Evolutionary conservation across 2,888 invertebrate species (phyloP), one percentile per base, ranked within the genome.

Genomic region (Plebejus melissa): DNA sequence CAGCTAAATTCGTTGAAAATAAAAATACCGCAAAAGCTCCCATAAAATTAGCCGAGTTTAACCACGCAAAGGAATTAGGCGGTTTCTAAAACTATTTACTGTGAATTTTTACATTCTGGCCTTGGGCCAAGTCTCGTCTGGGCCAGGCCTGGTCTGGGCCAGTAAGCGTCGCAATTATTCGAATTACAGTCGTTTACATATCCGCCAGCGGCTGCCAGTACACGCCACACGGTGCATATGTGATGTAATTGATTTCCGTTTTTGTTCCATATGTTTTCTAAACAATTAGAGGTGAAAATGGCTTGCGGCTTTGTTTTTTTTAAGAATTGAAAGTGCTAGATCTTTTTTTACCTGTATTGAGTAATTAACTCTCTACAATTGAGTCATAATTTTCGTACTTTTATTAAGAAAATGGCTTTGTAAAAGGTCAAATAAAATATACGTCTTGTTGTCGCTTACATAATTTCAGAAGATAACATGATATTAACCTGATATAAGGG

Each of bases 121-220:
- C 28, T 13, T 22, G 71, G 32, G 70, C 75, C 75, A 75, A 75
- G 46, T 28, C 58, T 22, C 65, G 65, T 36, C 65, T 1, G 36
- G 32, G 36, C 65, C 65, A 65, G 65, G 32, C 65, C 65, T 32
- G 13, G 32, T 36, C 65, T 36, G 65, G 65, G 32, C 32, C 32
- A 65, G 58, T 58, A 75, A 75, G 71, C 58, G 41, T 32, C 32
- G 75, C 75, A 75, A 75, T 75, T 75, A 75, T 75, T 38, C 75
- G 71, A 32, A 72, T 75, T 75, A 71, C 71, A 75, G 71, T 75
- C 58, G 60, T 75, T 75, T 75, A 75, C 75, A 75, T 75, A 75
- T 75, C 71, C 71, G 75, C 58, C 58, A n/a, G 69, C n/a, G 72
- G 54, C 32, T 72, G 72, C 50, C 50, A 71, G 13, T 41, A 28